Percentiles rank a stretch among this genome's conserved stretches.
phyloP scores from a whole-genome alignment of 2,797 vertebrate species.

The Xenops minutus region DNA sequence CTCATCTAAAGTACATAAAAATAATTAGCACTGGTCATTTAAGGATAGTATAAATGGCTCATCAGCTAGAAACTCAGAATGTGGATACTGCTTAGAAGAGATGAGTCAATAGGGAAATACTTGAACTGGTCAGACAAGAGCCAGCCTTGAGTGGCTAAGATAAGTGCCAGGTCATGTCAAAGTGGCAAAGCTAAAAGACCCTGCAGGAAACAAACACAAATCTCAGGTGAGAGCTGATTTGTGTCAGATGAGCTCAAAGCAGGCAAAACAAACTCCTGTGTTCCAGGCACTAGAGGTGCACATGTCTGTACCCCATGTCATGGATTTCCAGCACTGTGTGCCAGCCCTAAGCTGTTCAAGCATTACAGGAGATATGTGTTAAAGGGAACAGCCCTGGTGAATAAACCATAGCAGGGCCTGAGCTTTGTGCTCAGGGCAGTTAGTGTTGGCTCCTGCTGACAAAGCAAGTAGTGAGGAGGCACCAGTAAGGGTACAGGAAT shows the following conservation, averaged over 20 bases:
- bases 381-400: not conserved
- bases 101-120: not conserved
- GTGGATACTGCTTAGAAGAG: not conserved
- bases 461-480: not conserved
- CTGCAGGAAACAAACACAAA: not conserved
- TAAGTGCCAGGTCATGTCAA: not conserved
- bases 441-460: fast-evolving
- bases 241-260: not conserved
- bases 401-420: not conserved
- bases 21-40: not conserved
- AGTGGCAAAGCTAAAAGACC: not conserved
- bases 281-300: not conserved
- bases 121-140: not conserved
- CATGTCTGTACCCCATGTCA: fast-evolving
- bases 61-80: not conserved
- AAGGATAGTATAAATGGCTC: not conserved
- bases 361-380: fast-evolving
- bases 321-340: fast-evolving
- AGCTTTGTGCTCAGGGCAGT: not conserved
- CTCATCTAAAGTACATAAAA: not conserved
- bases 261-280: not conserved
- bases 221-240: not conserved
- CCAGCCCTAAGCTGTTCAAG: not conserved
- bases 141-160: not conserved
- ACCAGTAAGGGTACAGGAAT: not conserved